phyloP scores from a whole-genome alignment of 2,113 vertebrate species.

The Nerophis ophidion region DNA sequence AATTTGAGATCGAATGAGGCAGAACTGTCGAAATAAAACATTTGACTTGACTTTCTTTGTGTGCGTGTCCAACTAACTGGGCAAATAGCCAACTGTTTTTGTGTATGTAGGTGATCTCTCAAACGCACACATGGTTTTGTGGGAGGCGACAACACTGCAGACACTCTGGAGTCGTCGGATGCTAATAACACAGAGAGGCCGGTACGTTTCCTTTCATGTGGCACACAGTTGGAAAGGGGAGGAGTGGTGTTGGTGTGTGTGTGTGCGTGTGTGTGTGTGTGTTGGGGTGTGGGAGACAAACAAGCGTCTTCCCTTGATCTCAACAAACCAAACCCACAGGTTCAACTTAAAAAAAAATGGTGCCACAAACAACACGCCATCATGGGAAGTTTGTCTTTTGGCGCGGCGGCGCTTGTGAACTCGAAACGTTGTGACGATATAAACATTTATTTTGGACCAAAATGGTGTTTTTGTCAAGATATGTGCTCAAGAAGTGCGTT shows the following conservation, averaged over 20 bases:
- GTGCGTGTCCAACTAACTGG: constrained; percentile 35
- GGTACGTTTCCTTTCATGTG: constrained; percentile 55
- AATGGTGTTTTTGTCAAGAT: no score
- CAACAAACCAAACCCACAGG: neutral
- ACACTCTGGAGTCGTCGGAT: constrained; percentile 81
- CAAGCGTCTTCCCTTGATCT: neutral
- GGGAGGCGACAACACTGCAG: constrained; percentile 75
- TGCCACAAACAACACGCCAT: no score
- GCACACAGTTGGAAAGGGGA: constrained; percentile 39
- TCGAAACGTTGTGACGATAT: no score
- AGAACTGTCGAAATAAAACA: constrained; percentile 34
- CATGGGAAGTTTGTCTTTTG: no score
- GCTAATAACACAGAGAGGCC: constrained; percentile 73
- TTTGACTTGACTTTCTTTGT: constrained; percentile 8
- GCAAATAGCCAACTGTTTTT: constrained; percentile 16
- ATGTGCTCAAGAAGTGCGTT: no score
- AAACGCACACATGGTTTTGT: constrained; percentile 31
- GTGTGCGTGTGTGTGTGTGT: constrained; percentile 6
- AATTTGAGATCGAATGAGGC: neutral
- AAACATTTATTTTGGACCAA: no score
- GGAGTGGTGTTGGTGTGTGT: constrained; percentile 15
- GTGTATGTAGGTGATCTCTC: constrained; percentile 6
- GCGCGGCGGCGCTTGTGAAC: no score
- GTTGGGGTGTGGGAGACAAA: neutral
- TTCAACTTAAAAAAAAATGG: neutral